Percentiles rank a stretch among this genome's conserved stretches.
Evolutionary conservation across 2,113 vertebrate genomes (phyloP).

Genomic region (Todiramphus chloris): DNA sequence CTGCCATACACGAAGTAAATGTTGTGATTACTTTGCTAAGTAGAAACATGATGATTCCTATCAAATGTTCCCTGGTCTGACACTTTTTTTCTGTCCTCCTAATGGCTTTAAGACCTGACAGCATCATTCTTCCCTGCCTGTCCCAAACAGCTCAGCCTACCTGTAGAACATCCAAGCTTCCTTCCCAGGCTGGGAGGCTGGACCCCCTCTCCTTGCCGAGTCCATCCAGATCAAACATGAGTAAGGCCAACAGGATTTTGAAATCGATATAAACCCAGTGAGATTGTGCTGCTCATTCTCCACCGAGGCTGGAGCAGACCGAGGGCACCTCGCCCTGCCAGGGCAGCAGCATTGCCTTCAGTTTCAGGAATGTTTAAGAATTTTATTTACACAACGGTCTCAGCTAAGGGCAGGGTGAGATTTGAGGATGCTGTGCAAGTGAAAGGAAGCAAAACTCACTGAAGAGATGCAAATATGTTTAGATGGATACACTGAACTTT

Average conservation of each 20-base stretch:
- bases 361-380: not conserved
- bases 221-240: not conserved
- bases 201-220: not conserved
- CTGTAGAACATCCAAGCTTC: too few relatives aligned
- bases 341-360: not conserved
- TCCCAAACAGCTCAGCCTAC: not conserved
- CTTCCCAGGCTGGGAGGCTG: not conserved
- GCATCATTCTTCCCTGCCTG: not conserved
- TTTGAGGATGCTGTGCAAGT: not conserved
- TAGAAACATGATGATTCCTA: not conserved
- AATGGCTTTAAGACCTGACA: not conserved
- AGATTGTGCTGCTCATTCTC: not conserved
- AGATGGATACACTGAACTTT: not conserved
- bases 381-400: not conserved
- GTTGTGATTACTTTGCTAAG: not conserved
- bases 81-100: not conserved
- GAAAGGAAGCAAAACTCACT: not conserved
- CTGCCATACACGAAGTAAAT: not conserved
- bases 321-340: not conserved
- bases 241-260: not conserved
- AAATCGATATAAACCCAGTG: accelerated
- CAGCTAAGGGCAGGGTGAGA: not conserved
- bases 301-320: accelerated
- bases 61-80: not conserved
- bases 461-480: not conserved